Base-by-base conservation (phyloP, 2,888 invertebrate genomes). In the Chrysomela aeneicollis region DNA sequence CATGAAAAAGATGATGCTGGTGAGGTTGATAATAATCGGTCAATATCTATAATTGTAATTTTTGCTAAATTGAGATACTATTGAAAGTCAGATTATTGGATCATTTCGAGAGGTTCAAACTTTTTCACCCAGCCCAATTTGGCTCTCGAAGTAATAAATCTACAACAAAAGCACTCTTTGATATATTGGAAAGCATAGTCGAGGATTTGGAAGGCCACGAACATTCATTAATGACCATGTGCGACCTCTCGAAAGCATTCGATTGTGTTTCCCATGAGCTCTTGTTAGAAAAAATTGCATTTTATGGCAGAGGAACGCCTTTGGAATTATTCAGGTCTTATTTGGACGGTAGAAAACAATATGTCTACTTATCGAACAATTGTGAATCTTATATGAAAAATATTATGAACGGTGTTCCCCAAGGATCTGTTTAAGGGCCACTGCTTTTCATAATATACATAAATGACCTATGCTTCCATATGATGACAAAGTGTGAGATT, bases 31-130 rank as follows among this genome's bases (percentile, higher is more conserved):
- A 61, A 61, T 46, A 49, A 62, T 46, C 35, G 57, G 26, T 57
- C 55, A 46, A 55, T 62, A 55, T 62, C 62, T 19, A 62, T 62
- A 8, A 42, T 55, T 35, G 22, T 30, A 47, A 49, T 57, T 35
- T 62, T 51, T 32, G 26, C 18, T 32, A 37, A 60, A 52, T 59
- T 21, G 51, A 59, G 50, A 46, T 58, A 58, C 18, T 58, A 17
- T 17, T 58, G 42, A 58, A 58, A 46, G 30, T 30, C 30, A 59
- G 49, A 46, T 49, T 59, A 50, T 49, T 57, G 37, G 57, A 57
- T 17, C 19, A 46, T 57, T 57, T 57, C 15, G 57, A 57, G 15
- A 57, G 46, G 26, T 55, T 30, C 18, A 32, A 30, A 54, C 54
- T 54, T 18, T 54, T 54, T 12, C 55, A 55, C 42, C 18, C 55